These are phyloP conservation scores for Drosophila tristis DNA, from an alignment of 1,140 invertebrate genomes.

Conservation along the genomic window DNA sequence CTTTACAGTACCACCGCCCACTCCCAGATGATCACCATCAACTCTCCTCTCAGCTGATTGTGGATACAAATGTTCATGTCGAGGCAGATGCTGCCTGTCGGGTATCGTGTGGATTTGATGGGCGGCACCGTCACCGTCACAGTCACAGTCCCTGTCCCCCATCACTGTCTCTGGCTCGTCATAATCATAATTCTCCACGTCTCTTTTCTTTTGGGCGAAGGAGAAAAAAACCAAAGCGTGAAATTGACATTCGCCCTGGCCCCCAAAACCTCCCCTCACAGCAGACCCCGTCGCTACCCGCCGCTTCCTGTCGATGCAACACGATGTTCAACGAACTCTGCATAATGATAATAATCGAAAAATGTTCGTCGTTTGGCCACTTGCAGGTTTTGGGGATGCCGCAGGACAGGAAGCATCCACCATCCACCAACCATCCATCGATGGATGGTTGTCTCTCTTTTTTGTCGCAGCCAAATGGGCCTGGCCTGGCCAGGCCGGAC, in stretches of 20 bases:
- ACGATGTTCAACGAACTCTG: conserved; percentile 70
- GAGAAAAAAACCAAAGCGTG: conserved; percentile 56
- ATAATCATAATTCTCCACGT: conserved; percentile 72
- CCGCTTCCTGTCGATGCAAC: conserved; percentile 35
- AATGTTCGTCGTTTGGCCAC: conserved; percentile 20
- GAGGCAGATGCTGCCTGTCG: conserved; percentile 27
- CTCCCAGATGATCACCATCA: too few relatives aligned
- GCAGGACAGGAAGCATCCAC: conserved; percentile 58
- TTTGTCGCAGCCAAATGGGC: conserved; percentile 8
- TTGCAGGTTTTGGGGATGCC: conserved; percentile 38
- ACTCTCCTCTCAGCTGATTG: too few relatives aligned
- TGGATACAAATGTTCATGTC: conserved; percentile 10
- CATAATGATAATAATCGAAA: conserved; percentile 60
- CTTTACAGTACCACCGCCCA: background rate
- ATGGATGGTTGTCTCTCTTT: conserved; percentile 11
- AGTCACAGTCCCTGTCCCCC: too few relatives aligned
- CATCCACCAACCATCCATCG: conserved; percentile 3
- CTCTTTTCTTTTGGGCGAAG: conserved; percentile 21
- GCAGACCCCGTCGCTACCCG: too few relatives aligned
- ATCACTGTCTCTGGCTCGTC: conserved; percentile 45
- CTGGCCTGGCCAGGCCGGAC: conserved; percentile 14
- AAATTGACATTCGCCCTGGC: conserved; percentile 67
- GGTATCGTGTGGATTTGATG: conserved; percentile 64
- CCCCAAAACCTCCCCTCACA: conserved; percentile 35
- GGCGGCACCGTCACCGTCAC: conserved; percentile 55